phyloP scores from a whole-genome alignment of 2,888 invertebrate species.

The Drosophila neotestacea region DNA sequence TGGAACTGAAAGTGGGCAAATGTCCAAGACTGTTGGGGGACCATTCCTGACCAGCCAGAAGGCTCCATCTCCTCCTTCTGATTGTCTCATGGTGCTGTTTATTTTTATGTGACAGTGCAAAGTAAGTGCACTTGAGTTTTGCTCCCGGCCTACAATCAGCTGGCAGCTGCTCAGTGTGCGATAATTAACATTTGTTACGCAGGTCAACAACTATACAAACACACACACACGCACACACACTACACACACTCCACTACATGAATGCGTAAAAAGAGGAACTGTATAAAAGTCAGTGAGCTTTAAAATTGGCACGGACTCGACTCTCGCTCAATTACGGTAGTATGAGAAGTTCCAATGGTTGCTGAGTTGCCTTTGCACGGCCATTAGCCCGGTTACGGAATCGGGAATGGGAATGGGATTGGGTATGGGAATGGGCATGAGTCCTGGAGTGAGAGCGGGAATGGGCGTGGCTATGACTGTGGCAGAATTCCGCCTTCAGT shows the following conservation, averaged over 20 bases:
- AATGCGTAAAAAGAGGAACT: slow-evolving; percentile 42
- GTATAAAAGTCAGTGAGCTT: slow-evolving; percentile 78
- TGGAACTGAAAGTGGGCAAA: slow-evolving; percentile 53
- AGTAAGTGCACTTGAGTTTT: slow-evolving; percentile 76
- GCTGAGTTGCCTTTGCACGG: slow-evolving; percentile 55
- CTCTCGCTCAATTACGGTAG: slow-evolving; percentile 65
- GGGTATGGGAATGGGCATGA: slow-evolving; percentile 7
- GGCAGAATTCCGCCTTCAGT: slow-evolving; percentile 50
- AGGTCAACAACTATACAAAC: slow-evolving; percentile 48
- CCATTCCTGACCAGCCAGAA: slow-evolving; percentile 55
- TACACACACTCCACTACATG: slow-evolving; percentile 19
- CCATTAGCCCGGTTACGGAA: slow-evolving; percentile 51
- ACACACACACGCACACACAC: slow-evolving; percentile 18
- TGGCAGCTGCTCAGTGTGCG: slow-evolving; percentile 57
- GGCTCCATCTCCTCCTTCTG: slow-evolving; percentile 15
- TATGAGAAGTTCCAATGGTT: slow-evolving; percentile 71
- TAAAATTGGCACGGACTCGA: slow-evolving; percentile 70
- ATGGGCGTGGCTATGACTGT: slow-evolving; percentile 28
- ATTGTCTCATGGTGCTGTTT: slow-evolving; percentile 54
- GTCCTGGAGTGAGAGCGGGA: slow-evolving; percentile 1
- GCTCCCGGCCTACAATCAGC: slow-evolving; percentile 57
- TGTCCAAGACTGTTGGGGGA: slow-evolving; percentile 53
- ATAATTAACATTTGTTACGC: slow-evolving; percentile 68
- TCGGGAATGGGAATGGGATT: slow-evolving; percentile 9
- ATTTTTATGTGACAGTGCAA: slow-evolving; percentile 76